Base-by-base conservation (phyloP, 2,797 vertebrate species). In the Oceanodroma leucorhoa region DNA sequence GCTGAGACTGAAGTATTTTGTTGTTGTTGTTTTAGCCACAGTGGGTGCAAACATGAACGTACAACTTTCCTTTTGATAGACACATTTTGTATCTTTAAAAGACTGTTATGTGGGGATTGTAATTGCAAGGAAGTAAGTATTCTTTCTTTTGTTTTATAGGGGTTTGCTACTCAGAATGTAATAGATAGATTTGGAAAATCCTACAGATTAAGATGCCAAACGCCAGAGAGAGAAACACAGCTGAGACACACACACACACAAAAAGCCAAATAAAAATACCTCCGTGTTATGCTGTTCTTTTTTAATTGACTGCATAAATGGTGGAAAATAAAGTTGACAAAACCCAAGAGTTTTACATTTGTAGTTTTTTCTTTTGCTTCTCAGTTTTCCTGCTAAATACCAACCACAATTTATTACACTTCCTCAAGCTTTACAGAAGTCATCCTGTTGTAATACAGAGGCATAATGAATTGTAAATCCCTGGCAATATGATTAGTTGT, bases 251-350 rank as follows among this genome's bases (percentile, higher is more conserved):
- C 6, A 45, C 32, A 36, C 38, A 43, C 43, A 43, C 43, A 43
- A 34, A 53, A 23, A 29, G 0, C 0, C 1, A 3, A 64, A 75
- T 5, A 34, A 48, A 81, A 75, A 38, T 16, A 24, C 10, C 38
- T 32, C 12, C 27, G 1, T 69, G n/a, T 65, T 78, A 5, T 8
- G 24, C 3, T 41, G 2, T 21, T 69, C 13, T 41, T 69, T 65
- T 66, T 72, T 30, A 90, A 62, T 29, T 69, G 36, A 32, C 12
- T 16, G 9, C 18, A 43, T 10, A 32, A 54, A 36, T 18, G 38
- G 40, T 36, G 10, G 24, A 77, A 87, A 91, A 77, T 17, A 27
- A 71, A 82, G 16, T 8, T 83, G 26, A 57, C 2, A 41, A 60
- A 54, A 11, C 2, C 0, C 20, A 18, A 43, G 32, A 41, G 3